Base-by-base conservation (phyloP, 2,888 invertebrate species). In the Macrosiphum euphorbiae region DNA sequence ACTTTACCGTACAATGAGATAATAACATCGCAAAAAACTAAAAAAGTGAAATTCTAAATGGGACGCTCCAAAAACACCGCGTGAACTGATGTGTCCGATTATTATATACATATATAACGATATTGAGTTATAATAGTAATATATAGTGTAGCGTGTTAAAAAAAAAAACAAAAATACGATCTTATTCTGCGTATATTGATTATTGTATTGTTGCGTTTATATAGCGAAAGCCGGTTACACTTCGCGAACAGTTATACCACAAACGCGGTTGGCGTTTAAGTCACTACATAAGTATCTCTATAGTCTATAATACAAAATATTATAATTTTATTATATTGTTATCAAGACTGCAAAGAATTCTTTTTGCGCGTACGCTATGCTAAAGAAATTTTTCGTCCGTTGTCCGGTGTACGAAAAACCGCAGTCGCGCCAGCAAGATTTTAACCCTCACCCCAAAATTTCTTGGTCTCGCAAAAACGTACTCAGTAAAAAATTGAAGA, bases 231-330 rank as follows among this genome's bases (percentile, higher is more conserved):
- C 89, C 28, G 16, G n/a, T n/a, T 67, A 24, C 35, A 67, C 20
- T 78, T 50, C 44, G 28, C 90, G 67, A n/a, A 10, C 50, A 47
- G 35, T 90, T 90, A 67, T 90, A 67, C 67, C 67, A 67, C n/a
- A 90, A 90, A 90, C 35, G 90, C 50, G 90, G 90, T 90, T 78
- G 20, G 35, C 78, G 20, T 90, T 90, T 90, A 90, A 90, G 50
- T 35, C 90, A 78, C 90, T 67, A 47, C 4, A 78, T 78, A 35
- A 35, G 16, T 78, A 78, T 7, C 13, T 67, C 44, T 20, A 28
- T n/a, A 44, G 24, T 47, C 1, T 24, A 20, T 20, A 2, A 50
- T 67, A 11, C 11, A 44, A 5, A 50, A 78, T 78, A 78, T 35
- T 35, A 78, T 35, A 35, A 5, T 78, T 20, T 35, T 78, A 78